phyloP scores from a whole-genome alignment of 2,888 invertebrate species.

The Hemistola chrysoprasaria region DNA sequence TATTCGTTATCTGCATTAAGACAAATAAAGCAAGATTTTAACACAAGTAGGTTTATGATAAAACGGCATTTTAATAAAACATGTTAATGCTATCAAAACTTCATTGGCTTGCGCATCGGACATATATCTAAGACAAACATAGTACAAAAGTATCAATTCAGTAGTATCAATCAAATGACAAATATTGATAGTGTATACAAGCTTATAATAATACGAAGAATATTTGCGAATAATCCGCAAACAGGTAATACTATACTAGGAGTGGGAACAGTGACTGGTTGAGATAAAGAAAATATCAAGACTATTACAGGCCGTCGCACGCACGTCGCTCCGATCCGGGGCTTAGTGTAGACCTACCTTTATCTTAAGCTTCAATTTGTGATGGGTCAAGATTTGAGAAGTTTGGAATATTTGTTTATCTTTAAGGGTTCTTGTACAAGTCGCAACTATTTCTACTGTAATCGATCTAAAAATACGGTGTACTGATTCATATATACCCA shows the following conservation, averaged over 20 bases:
- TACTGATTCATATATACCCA: too few relatives aligned
- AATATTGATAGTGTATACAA: slow-evolving; percentile 5
- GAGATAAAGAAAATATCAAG: slow-evolving; percentile 82
- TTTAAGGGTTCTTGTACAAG: too few relatives aligned
- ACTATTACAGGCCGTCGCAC: slow-evolving; percentile 77
- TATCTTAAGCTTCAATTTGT: neutral
- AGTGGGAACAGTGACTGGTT: slow-evolving; percentile 51
- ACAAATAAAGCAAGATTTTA: too few relatives aligned
- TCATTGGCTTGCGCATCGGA: too few relatives aligned
- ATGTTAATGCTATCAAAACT: too few relatives aligned
- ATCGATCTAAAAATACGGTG: too few relatives aligned
- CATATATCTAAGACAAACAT: too few relatives aligned
- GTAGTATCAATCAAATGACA: neutral
- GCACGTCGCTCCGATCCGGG: slow-evolving; percentile 57
- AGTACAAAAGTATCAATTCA: neutral
- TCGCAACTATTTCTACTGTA: too few relatives aligned
- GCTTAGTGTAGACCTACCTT: slow-evolving; percentile 42
- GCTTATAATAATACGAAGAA: slow-evolving; percentile 24
- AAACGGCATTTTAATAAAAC: too few relatives aligned
- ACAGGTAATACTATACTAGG: slow-evolving; percentile 70
- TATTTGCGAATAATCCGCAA: slow-evolving; percentile 75
- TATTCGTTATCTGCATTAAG: too few relatives aligned
- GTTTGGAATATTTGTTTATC: too few relatives aligned
- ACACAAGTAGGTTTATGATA: too few relatives aligned
- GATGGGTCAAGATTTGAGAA: neutral